Conservation (phyloP, 1,140 invertebrate species). For the Bradysia coprophila region DNA sequence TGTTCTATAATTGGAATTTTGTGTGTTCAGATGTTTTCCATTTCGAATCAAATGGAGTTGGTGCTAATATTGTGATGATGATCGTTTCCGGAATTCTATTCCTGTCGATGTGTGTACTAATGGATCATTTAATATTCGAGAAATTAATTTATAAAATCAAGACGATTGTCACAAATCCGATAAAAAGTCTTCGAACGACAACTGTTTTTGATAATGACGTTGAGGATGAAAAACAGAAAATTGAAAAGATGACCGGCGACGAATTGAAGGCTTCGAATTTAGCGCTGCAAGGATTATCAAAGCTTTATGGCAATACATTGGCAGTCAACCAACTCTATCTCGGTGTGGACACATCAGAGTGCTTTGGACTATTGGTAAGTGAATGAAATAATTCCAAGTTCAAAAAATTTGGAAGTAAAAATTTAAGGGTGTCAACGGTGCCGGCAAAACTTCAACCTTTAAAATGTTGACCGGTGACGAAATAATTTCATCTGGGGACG, state of each 20-base stretch:
- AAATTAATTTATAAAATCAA: too few species aligned
- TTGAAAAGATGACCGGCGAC: slow-evolving; percentile 9
- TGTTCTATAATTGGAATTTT: too few species aligned
- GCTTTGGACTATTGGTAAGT: background rate
- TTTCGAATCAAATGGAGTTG: too few species aligned
- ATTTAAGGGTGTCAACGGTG: slow-evolving; percentile 58
- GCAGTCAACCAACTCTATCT: slow-evolving; percentile 59
- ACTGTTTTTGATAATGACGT: slow-evolving; percentile 32
- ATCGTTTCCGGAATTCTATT: too few species aligned
- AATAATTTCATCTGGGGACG: slow-evolving; percentile 20
- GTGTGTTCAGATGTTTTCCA: too few species aligned
- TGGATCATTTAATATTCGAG: too few species aligned
- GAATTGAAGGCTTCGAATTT: slow-evolving; percentile 22
- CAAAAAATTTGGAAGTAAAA: slow-evolving; percentile 75
- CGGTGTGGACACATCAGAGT: slow-evolving; percentile 26
- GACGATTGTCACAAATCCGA: too few species aligned
- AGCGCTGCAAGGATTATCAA: slow-evolving; percentile 34
- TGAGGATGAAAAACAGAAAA: slow-evolving; percentile 21
- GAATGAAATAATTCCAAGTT: slow-evolving; percentile 17
- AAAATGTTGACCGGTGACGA: slow-evolving; percentile 54
- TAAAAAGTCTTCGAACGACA: too few species aligned
- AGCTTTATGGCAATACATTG: slow-evolving; percentile 43
- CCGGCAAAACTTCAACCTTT: slow-evolving; percentile 57
- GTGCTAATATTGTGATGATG: too few species aligned
- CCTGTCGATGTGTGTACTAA: too few species aligned